Conservation (phyloP, 1,140 invertebrate species). For the Drosophila dunni region DNA sequence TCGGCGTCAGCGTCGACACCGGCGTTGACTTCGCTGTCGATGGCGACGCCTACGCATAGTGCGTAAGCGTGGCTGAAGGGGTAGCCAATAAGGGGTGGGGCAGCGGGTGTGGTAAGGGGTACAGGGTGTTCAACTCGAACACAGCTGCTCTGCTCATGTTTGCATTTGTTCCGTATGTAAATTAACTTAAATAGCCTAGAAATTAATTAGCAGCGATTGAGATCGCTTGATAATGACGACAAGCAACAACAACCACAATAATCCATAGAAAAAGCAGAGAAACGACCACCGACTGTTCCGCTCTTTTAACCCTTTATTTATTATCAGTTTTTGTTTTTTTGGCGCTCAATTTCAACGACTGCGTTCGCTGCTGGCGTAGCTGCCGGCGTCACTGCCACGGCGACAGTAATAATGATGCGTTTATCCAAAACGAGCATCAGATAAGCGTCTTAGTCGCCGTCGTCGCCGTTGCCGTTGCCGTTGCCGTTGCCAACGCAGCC, state of each 20-base stretch:
- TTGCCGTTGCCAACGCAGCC: conserved; percentile 35
- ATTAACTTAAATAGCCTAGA: conserved; percentile 83
- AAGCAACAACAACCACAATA: conserved; percentile 42
- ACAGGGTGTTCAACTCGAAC: not conserved
- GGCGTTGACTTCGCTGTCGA: not conserved
- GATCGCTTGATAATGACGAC: conserved; percentile 74
- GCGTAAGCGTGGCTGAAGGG: conserved; percentile 11
- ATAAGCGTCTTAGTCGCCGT: conserved; percentile 58
- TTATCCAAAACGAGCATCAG: conserved; percentile 83
- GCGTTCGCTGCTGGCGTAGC: conserved; percentile 8
- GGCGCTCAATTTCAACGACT: conserved; percentile 20
- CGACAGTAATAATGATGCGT: conserved; percentile 82
- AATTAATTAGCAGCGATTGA: conserved; percentile 83
- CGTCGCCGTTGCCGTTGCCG: not conserved
- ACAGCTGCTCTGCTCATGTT: conserved; percentile 23
- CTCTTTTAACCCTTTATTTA: conserved; percentile 54
- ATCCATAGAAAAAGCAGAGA: conserved; percentile 11
- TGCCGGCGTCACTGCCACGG: conserved; percentile 37
- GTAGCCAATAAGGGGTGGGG: not conserved
- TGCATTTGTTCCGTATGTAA: conserved; percentile 73
- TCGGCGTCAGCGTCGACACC: conserved; percentile 7
- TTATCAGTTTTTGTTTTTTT: conserved; percentile 6
- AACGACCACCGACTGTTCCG: conserved; percentile 70
- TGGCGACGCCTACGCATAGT: conserved; percentile 48
- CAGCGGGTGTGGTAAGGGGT: not conserved